A percentile compares a stretch with the other conserved stretches of the same genome.
Conservation (phyloP, 2,113 vertebrate species). For the Colossoma macropomum region DNA sequence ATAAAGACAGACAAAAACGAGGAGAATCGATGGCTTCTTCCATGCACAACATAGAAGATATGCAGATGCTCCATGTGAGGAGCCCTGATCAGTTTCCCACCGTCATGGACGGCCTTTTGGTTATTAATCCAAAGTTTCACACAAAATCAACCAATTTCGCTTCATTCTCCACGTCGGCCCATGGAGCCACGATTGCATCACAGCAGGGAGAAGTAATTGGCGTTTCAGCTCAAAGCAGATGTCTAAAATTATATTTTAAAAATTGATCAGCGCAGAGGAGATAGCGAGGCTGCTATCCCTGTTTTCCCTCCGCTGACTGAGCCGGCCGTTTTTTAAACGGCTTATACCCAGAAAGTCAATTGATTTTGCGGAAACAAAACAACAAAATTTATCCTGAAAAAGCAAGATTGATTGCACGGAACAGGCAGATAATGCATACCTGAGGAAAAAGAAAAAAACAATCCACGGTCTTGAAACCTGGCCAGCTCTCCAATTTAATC, state of each 20-base stretch:
- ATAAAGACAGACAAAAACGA: too few relatives aligned
- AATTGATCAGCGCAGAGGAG: neutral
- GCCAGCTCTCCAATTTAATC: conserved; percentile 10
- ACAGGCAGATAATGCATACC: neutral
- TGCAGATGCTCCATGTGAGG: neutral
- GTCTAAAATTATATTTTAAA: neutral
- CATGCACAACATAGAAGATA: too few relatives aligned
- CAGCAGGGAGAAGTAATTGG: neutral
- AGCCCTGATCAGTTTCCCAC: neutral
- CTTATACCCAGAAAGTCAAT: neutral
- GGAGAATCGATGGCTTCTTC: too few relatives aligned
- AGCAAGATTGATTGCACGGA: neutral
- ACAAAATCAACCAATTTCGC: neutral
- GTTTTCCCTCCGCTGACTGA: neutral
- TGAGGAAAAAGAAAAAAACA: neutral
- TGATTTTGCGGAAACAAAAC: neutral
- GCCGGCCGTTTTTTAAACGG: neutral
- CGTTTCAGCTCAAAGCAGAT: neutral
- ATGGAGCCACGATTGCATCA: neutral
- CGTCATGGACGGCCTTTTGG: neutral
- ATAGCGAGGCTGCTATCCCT: too few relatives aligned
- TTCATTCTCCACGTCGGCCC: neutral
- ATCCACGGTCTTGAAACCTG: neutral
- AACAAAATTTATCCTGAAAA: neutral
- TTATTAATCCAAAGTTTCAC: neutral